Evolutionary conservation across 2,113 vertebrate species (phyloP).

Genomic region (Thalassoma bifasciatum): DNA sequence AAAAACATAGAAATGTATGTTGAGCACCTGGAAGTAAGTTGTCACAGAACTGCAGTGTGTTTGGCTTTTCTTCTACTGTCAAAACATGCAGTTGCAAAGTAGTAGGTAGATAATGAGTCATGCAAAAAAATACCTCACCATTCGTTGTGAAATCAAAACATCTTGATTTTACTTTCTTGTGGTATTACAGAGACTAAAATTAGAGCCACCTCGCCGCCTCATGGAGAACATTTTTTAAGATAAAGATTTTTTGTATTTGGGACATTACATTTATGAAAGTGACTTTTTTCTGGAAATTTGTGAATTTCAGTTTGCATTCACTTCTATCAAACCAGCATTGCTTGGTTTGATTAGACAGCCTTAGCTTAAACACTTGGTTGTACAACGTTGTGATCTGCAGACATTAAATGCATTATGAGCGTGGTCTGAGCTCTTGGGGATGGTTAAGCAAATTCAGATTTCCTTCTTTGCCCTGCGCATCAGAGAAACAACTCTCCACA

Average conservation of each 20-base stretch:
- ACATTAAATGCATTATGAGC: conserved; percentile 57
- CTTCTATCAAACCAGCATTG: neutral
- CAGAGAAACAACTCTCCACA: conserved; percentile 58
- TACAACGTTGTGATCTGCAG: conserved; percentile 44
- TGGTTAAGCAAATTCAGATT: conserved; percentile 45
- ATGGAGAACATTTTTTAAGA: no score
- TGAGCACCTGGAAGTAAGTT: no score
- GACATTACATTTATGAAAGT: neutral
- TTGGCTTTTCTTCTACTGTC: no score
- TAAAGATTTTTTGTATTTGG: no score
- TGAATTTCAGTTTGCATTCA: neutral
- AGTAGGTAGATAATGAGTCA: no score
- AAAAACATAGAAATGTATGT: no score
- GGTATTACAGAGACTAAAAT: neutral
- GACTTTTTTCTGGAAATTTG: no score
- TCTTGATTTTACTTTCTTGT: conserved; percentile 15
- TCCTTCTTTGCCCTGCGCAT: conserved; percentile 57
- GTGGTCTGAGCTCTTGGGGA: conserved; percentile 39
- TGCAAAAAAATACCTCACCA: neutral
- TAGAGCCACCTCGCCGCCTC: no score
- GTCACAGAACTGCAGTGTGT: no score
- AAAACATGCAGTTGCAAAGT: no score
- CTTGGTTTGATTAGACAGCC: conserved; percentile 24
- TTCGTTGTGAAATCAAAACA: neutral
- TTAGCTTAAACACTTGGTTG: conserved; percentile 58